Percentiles rank a stretch among this genome's conserved stretches.
Evolutionary conservation across 2,797 vertebrate genomes (phyloP).

Genomic region (Mus minutoides): DNA sequence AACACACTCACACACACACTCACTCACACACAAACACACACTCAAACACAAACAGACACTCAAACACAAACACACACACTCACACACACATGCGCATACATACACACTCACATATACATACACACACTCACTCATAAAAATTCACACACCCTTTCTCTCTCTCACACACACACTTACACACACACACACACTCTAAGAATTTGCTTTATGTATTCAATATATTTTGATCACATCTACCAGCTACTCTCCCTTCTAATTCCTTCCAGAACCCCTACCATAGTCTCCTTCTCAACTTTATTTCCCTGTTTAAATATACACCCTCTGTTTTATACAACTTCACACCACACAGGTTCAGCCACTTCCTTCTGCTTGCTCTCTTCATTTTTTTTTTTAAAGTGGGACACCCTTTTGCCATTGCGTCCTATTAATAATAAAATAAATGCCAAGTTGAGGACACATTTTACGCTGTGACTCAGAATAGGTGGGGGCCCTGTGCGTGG

Average conservation of each 20-base stretch:
- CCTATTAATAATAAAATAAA: constrained; percentile 40
- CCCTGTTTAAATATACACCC: neutral
- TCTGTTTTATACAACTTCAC: neutral
- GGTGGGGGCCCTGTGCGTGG: neutral
- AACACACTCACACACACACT: too few relatives aligned
- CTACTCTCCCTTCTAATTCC: neutral
- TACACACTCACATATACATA: too few relatives aligned
- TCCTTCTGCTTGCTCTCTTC: constrained; percentile 15
- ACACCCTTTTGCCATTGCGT: constrained; percentile 53
- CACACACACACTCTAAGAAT: neutral
- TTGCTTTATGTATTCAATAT: neutral
- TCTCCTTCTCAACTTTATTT: neutral
- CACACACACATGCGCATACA: neutral
- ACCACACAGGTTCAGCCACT: neutral
- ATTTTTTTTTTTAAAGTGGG: neutral
- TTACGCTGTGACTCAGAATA: constrained; percentile 10
- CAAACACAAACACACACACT: neutral
- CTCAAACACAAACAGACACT: neutral
- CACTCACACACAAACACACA: neutral
- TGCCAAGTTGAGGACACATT: constrained; percentile 3
- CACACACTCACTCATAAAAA: neutral
- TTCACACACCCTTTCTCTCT: neutral
- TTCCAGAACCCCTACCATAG: neutral
- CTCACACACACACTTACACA: neutral
- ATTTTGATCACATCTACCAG: neutral